These are phyloP conservation scores for Ibycter americanus DNA, from an alignment of 2,797 vertebrate genomes.

Conservation along the genomic window DNA sequence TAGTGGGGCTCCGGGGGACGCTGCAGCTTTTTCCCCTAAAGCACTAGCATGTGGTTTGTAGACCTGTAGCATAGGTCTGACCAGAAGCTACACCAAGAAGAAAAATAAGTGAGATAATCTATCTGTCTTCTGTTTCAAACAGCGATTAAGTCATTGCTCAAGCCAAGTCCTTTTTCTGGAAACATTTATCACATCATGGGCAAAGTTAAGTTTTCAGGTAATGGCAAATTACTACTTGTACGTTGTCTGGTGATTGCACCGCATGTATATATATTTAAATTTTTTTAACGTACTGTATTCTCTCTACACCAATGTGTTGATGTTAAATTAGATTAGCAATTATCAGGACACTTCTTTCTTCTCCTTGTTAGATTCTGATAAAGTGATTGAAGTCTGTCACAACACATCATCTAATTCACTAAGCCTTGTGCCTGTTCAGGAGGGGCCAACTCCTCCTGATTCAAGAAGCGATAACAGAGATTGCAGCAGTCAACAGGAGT, in stretches of 20 bases:
- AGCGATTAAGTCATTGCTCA: slow-evolving; percentile 88
- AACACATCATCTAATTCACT: slow-evolving; percentile 84
- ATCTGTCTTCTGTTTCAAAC: slow-evolving; percentile 49
- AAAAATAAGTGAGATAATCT: background rate
- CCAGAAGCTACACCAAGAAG: background rate
- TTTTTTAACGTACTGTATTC: background rate
- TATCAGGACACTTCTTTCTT: background rate
- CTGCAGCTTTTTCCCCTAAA: background rate
- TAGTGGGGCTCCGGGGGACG: background rate
- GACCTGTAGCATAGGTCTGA: background rate
- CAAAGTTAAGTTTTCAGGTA: slow-evolving; percentile 92
- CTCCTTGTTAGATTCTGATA: slow-evolving; percentile 82
- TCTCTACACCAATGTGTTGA: background rate
- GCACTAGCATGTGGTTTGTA: background rate
- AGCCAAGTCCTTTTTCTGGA: slow-evolving; percentile 87
- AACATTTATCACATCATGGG: slow-evolving; percentile 94
- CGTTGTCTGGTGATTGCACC: background rate
- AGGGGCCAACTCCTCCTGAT: slow-evolving; percentile 69
- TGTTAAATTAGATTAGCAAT: background rate
- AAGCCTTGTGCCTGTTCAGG: slow-evolving; percentile 77
- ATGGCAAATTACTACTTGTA: background rate
- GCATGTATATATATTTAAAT: fast-evolving
- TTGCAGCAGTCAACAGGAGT: slow-evolving; percentile 70
- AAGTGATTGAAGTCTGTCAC: slow-evolving; percentile 86
- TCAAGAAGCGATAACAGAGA: slow-evolving; percentile 50